Percentiles rank a stretch among this genome's conserved stretches.
Evolutionary conservation across 2,797 vertebrate genomes (phyloP).

Genomic region (Acrocephalus scirpaceus): DNA sequence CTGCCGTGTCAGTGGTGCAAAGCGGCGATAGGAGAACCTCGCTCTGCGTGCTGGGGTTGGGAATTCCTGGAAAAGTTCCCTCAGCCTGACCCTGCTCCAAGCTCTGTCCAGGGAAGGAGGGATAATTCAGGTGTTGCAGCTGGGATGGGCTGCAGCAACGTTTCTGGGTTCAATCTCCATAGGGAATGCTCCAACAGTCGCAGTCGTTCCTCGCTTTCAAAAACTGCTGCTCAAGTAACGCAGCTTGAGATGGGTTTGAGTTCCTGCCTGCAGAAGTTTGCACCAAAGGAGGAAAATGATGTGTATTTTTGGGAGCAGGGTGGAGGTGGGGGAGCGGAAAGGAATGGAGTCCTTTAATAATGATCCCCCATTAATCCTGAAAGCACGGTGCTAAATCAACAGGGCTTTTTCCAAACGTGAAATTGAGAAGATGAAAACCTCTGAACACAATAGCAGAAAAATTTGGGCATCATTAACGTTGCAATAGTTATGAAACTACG

Average conservation of each 20-base stretch:
- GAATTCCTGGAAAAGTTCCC: not conserved
- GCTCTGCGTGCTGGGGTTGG: rapidly evolving
- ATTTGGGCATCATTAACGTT: not conserved
- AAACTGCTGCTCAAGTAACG: not conserved
- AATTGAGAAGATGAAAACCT: not conserved
- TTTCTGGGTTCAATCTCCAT: not conserved
- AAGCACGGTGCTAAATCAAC: not conserved
- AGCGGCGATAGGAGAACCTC: not conserved
- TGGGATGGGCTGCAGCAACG: not conserved
- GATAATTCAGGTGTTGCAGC: not conserved
- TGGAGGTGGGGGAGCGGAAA: not conserved
- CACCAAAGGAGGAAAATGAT: not conserved
- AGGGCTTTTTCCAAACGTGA: not conserved
- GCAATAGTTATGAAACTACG: not conserved
- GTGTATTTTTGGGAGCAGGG: not conserved
- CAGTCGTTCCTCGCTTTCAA: not conserved
- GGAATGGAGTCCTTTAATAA: not conserved
- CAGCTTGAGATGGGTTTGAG: not conserved
- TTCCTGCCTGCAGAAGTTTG: not conserved
- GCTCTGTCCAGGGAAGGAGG: not conserved
- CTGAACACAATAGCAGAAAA: not conserved
- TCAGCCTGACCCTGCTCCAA: not conserved
- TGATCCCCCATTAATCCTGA: not conserved
- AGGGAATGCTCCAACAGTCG: not conserved
- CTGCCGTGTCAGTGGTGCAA: rapidly evolving